Evolutionary conservation across 2,113 vertebrate species (phyloP).

Genomic region (Ancistrus triradiatus): DNA sequence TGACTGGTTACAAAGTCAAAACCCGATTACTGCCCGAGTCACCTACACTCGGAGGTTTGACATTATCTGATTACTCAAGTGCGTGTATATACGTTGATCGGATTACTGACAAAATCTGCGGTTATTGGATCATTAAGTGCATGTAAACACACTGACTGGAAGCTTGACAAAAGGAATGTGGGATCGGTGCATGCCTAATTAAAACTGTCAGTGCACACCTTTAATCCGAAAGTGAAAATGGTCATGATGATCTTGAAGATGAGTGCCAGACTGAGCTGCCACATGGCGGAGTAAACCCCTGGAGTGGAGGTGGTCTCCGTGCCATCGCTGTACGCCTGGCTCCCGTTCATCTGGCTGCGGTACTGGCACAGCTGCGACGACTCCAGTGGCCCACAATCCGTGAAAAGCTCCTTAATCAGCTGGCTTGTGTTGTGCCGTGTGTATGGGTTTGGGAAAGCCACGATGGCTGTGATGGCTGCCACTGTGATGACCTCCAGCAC

Average conservation of each 20-base stretch:
- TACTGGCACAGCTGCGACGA: conserved; percentile 96
- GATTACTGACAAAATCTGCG: too few relatives aligned
- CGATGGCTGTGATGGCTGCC: conserved; percentile 88
- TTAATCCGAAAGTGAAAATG: conserved; percentile 97
- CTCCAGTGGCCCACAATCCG: conserved; percentile 91
- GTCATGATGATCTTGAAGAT: conserved; percentile 99
- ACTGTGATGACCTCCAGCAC: conserved; percentile 95
- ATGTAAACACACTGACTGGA: too few relatives aligned
- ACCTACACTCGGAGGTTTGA: too few relatives aligned
- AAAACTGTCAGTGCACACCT: conserved; percentile 68
- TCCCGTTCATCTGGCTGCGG: conserved; percentile 91
- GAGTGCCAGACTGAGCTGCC: conserved; percentile 94
- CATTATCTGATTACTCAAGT: too few relatives aligned
- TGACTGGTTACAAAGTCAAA: too few relatives aligned
- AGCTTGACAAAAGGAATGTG: too few relatives aligned
- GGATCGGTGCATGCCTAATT: background rate
- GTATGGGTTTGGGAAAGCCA: conserved; percentile 94
- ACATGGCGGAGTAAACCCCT: conserved; percentile 96
- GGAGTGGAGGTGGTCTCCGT: conserved; percentile 84
- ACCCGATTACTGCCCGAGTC: too few relatives aligned
- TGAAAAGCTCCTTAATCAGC: conserved; percentile 96
- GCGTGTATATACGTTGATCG: too few relatives aligned
- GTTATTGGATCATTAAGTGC: too few relatives aligned
- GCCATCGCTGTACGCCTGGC: conserved; percentile 82
- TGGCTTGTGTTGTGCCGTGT: conserved; percentile 96